These are phyloP conservation scores for Orthonychiurus folsomi DNA, from an alignment of 2,888 invertebrate genomes.

Conservation along the genomic window DNA sequence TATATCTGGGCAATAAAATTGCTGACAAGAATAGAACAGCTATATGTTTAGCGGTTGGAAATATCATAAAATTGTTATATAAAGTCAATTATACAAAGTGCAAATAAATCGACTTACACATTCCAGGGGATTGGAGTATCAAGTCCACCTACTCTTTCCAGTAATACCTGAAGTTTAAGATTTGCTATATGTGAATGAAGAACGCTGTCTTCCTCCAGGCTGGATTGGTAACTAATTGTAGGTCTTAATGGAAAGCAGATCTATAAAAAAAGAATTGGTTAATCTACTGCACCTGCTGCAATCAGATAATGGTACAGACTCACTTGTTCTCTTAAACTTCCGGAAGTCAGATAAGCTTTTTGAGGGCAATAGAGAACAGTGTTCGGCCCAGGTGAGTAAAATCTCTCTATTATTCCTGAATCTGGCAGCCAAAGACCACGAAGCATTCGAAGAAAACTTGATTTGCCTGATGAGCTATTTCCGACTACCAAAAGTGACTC, in stretches of 20 bases:
- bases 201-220: slow-evolving; percentile 12
- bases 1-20: no score
- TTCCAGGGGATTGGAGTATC: slow-evolving; percentile 44
- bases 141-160: slow-evolving; percentile 43
- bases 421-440: slow-evolving; percentile 50
- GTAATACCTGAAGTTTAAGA: slow-evolving; percentile 40
- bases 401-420: slow-evolving; percentile 38
- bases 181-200: slow-evolving; percentile 43
- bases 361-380: slow-evolving; percentile 50
- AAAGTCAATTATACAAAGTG: no score
- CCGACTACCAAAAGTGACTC: slow-evolving; percentile 51
- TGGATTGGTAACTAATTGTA: neutral
- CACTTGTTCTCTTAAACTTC: slow-evolving; percentile 50
- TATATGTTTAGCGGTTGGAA: no score
- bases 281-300: no score
- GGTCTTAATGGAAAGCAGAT: no score
- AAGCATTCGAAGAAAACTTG: slow-evolving; percentile 50
- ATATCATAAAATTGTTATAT: neutral
- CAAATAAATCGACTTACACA: slow-evolving; percentile 45
- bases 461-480: slow-evolving; percentile 52
- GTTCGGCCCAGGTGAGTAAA: slow-evolving; percentile 41
- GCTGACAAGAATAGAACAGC: no score
- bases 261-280: neutral
- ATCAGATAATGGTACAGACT: no score
- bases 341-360: slow-evolving; percentile 50